Evolutionary conservation across 1,140 invertebrate genomes (phyloP), one percentile per base, ranked within the genome.

Genomic region (Euura saliciscinereae): DNA sequence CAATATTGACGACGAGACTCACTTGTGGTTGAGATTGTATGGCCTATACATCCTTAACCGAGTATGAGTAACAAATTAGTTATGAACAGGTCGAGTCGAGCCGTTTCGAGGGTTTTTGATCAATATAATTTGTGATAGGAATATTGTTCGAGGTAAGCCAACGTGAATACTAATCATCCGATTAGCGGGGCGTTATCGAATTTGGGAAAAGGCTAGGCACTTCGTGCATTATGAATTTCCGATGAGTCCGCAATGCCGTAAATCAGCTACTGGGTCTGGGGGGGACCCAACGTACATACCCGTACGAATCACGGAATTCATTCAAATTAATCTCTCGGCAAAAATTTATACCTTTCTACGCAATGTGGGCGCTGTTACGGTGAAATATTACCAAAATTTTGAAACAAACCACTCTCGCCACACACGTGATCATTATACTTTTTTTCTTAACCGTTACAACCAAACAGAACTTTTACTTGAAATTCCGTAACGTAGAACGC

Each of bases 191-290:
- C 51, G 51, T 51, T 59, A n/a, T 59, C 51, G 51, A 11, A 59
- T 59, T 59, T 59, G 10, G 51, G 51, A 6, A 59, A 59, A 5
- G 3, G 8, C 6, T 11, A 8, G 6, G 2, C 10, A n/a, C 51
- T 59, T 59, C 51, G 51, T n/a, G 51, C 13, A 59, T 59, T 59
- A 59, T 59, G 51, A 59, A 59, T 59, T 59, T 59, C 13, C 51
- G 51, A 59, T 59, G 51, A 59, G 51, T n/a, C 51, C 51, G 5
- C 51, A 59, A 59, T 11, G 51, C 13, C 51, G 13, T 59, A 59
- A 59, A 59, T 59, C 51, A 8, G 28, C 28, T 28, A 28, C 28
- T 28, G 28, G 51, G 51, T n/a, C 13, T 6, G 51, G 8, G 13
- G 51, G 2, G 8, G 51, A 4, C 51, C 51, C 8, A 59, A n/a